A percentile compares a stretch with the other conserved stretches of the same genome.
Evolutionary conservation across 2,797 vertebrate species (phyloP).

Genomic region (Psittacula echo): DNA sequence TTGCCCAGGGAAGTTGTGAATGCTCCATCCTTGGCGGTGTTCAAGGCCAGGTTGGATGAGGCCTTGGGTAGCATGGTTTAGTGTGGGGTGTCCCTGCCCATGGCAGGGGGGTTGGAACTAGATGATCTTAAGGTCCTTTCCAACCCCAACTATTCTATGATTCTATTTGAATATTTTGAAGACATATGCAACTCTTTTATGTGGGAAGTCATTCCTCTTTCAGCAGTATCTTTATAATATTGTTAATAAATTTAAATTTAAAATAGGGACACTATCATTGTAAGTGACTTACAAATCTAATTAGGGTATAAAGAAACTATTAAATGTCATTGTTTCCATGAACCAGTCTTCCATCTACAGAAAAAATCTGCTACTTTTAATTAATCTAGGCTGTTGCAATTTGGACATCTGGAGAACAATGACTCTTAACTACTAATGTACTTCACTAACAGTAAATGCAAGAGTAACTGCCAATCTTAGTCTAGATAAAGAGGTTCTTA

Average conservation of each 20-base stretch:
- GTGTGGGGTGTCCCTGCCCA: too few relatives aligned
- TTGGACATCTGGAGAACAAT: not conserved
- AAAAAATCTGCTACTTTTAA: not conserved
- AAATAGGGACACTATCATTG: not conserved
- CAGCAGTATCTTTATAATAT: not conserved
- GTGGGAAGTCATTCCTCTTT: not conserved
- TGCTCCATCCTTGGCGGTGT: too few relatives aligned
- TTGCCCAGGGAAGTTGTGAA: too few relatives aligned
- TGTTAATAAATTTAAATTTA: not conserved
- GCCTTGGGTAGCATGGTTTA: too few relatives aligned
- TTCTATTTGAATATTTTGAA: not conserved
- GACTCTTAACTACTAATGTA: not conserved
- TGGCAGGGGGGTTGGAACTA: too few relatives aligned
- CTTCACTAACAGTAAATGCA: not conserved
- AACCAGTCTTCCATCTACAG: not conserved
- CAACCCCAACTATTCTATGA: too few relatives aligned
- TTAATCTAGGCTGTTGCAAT: not conserved
- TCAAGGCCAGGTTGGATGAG: too few relatives aligned
- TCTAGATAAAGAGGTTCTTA: not conserved
- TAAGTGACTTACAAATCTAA: not conserved
- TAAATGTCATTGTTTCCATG: not conserved
- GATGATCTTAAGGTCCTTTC: too few relatives aligned
- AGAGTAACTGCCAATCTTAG: not conserved
- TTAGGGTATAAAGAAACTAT: not conserved
- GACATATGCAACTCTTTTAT: not conserved